These are phyloP conservation scores for Apaloderma vittatum DNA, from an alignment of 2,113 vertebrate species.

Conservation along the genomic window DNA sequence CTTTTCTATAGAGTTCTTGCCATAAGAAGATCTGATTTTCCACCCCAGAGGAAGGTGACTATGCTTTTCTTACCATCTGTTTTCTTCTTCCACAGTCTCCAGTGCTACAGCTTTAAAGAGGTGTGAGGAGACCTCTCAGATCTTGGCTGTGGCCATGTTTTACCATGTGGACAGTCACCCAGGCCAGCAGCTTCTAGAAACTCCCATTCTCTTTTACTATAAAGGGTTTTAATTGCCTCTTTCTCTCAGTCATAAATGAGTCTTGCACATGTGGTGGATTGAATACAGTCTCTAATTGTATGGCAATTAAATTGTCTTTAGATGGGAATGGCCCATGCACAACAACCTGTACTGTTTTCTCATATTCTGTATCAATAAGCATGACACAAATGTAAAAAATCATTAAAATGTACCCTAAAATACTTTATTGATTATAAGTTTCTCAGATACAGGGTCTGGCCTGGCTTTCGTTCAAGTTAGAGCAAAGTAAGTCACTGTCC, in stretches of 20 bases:
- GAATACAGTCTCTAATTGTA: background rate
- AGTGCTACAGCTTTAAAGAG: background rate
- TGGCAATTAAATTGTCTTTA: background rate
- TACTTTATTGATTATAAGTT: background rate
- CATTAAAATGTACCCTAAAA: background rate
- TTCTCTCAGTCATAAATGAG: background rate
- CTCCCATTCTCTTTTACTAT: background rate
- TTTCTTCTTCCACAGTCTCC: background rate
- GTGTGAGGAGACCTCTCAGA: background rate
- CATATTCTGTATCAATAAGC: background rate
- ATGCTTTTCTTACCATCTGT: background rate
- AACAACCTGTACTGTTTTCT: background rate
- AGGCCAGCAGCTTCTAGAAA: background rate
- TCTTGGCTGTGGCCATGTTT: background rate
- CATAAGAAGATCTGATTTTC: background rate
- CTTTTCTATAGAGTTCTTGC: background rate
- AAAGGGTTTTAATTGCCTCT: background rate
- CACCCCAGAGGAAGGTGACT: background rate
- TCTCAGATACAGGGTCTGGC: background rate
- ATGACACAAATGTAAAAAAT: background rate
- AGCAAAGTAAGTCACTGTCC: background rate
- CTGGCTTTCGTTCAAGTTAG: background rate
- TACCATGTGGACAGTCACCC: background rate
- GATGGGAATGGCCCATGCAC: background rate
- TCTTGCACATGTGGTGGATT: background rate